Conservation (phyloP, 2,113 vertebrate species). For the Leptobrachium leishanense region DNA sequence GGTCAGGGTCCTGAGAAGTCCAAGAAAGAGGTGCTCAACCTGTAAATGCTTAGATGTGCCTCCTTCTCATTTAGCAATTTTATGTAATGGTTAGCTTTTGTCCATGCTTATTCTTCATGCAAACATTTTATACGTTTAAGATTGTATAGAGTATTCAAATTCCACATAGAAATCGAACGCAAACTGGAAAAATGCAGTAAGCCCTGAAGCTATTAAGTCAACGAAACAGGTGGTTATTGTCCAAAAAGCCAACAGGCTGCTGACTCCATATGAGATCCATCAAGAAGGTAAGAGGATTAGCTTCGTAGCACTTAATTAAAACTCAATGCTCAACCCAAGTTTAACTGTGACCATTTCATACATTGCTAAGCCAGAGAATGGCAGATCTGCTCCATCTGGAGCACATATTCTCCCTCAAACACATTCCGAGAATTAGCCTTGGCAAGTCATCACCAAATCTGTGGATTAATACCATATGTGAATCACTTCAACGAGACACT, state of each 20-base stretch:
- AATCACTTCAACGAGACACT: neutral
- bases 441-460: neutral
- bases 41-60: too few species aligned
- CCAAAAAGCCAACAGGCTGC: neutral
- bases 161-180: too few species aligned
- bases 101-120: too few species aligned
- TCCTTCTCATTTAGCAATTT: too few species aligned
- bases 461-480: neutral
- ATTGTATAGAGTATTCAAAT: too few species aligned
- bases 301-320: slow-evolving; percentile 1
- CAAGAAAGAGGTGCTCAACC: too few species aligned
- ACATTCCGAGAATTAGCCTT: neutral
- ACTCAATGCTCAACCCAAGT: slow-evolving; percentile 5
- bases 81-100: too few species aligned
- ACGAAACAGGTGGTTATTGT: neutral
- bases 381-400: slow-evolving; percentile 10
- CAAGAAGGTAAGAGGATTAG: neutral
- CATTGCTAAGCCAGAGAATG: neutral
- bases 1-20: too few species aligned
- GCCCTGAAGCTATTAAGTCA: neutral
- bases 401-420: neutral
- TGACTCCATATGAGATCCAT: neutral
- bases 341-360: neutral
- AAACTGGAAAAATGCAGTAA: neutral
- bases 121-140: too few species aligned